phyloP scores from a whole-genome alignment of 2,888 invertebrate genomes.

The Fissipunctia ypsillon region DNA sequence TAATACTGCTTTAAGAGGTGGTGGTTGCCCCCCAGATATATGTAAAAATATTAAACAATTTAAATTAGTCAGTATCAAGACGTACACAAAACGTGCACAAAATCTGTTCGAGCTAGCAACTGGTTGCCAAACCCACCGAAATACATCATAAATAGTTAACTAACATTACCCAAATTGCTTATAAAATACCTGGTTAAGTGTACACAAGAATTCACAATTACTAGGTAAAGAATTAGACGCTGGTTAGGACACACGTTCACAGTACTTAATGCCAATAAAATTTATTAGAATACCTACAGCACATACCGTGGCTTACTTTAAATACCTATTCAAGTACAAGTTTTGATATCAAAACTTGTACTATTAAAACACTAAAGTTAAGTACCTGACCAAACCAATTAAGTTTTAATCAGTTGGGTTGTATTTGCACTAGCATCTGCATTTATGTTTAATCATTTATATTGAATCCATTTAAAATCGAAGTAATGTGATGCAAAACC shows the following conservation, averaged over 20 bases:
- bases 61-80: neutral
- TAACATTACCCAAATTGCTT: slow-evolving; percentile 19
- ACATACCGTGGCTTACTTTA: neutral
- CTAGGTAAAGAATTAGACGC: neutral
- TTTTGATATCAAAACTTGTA: neutral
- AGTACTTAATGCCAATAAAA: neutral
- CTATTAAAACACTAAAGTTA: slow-evolving; percentile 4
- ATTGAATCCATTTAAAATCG: slow-evolving; percentile 13
- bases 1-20: too few relatives aligned
- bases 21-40: neutral
- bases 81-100: neutral
- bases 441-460: too few relatives aligned
- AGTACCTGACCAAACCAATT: neutral
- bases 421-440: slow-evolving; percentile 6
- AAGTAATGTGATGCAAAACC: slow-evolving; percentile 25
- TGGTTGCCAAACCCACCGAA: slow-evolving; percentile 13
- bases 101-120: slow-evolving; percentile 10
- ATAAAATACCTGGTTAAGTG: slow-evolving; percentile 32
- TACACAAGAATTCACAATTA: neutral
- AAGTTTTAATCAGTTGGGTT: neutral
- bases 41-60: slow-evolving; percentile 6
- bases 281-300: neutral
- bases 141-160: slow-evolving; percentile 9
- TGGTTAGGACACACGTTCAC: neutral
- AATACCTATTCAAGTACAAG: too few relatives aligned